phyloP scores from a whole-genome alignment of 2,113 vertebrate species.

The Ciconia stormi region DNA sequence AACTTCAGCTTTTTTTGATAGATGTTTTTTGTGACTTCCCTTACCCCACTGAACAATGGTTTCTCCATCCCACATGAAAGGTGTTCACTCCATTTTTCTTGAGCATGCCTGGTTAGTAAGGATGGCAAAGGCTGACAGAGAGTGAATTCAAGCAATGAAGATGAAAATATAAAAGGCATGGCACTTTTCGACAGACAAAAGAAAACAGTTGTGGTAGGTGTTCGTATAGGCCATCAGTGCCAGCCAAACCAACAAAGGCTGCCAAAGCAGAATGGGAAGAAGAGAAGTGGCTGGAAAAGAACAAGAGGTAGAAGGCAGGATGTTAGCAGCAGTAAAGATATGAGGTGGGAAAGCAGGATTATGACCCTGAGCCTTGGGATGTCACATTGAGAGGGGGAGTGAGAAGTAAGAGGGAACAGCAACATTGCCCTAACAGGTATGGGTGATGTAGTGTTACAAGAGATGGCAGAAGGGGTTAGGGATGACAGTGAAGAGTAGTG shows the following conservation, averaged over 20 bases:
- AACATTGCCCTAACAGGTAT: background rate
- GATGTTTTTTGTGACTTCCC: background rate
- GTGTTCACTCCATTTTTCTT: background rate
- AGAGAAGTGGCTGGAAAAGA: background rate
- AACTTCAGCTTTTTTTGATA: background rate
- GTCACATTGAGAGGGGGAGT: background rate
- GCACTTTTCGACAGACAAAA: background rate
- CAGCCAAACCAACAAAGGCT: background rate
- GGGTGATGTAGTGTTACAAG: background rate
- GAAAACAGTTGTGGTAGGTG: background rate
- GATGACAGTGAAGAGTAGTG: background rate
- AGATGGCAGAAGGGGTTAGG: background rate
- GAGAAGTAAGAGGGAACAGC: background rate
- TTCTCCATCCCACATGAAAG: background rate
- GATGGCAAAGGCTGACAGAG: background rate
- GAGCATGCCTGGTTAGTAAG: background rate
- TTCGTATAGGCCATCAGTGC: background rate
- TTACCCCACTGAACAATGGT: background rate
- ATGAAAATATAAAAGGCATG: background rate
- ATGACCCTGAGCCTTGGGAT: background rate
- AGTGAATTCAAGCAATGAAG: background rate
- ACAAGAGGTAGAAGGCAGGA: background rate
- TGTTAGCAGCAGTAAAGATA: background rate
- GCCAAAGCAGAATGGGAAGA: background rate
- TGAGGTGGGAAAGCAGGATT: background rate